Conservation (phyloP, 1,140 invertebrate genomes). For the Eriosoma lanigerum region DNA sequence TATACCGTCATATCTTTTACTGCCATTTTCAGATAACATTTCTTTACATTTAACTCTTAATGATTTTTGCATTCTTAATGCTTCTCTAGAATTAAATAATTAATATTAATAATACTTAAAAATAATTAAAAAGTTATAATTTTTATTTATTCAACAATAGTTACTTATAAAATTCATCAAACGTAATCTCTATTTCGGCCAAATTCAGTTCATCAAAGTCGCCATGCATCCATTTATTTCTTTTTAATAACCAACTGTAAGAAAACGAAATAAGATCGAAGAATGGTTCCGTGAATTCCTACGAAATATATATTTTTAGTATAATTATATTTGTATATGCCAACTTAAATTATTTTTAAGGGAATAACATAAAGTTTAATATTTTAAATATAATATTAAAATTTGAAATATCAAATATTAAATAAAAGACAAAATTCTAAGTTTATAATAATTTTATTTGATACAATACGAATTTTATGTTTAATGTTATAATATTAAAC, state of each 20-base stretch:
- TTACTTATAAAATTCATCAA: slow-evolving; percentile 70
- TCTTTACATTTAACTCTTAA: slow-evolving; percentile 79
- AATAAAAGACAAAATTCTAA: neutral
- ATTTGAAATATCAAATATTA: neutral
- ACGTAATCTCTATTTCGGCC: slow-evolving; percentile 69
- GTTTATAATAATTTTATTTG: neutral
- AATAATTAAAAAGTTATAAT: neutral
- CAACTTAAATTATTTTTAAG: too few species aligned
- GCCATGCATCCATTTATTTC: slow-evolving; percentile 86
- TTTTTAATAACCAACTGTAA: slow-evolving; percentile 75
- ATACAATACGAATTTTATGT: neutral
- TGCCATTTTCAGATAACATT: slow-evolving; percentile 67
- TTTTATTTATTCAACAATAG: neutral
- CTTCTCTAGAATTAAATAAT: slow-evolving; percentile 61
- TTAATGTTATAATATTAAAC: neutral
- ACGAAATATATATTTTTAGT: neutral
- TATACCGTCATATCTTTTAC: slow-evolving; percentile 66
- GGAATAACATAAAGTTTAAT: too few species aligned
- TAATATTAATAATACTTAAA: too few species aligned
- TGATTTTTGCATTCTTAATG: slow-evolving; percentile 75
- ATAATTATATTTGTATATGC: neutral
- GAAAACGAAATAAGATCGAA: slow-evolving; percentile 66
- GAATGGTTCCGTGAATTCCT: slow-evolving; percentile 62
- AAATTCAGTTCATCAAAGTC: slow-evolving; percentile 80
- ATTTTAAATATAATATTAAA: too few species aligned